Conservation (phyloP, 2,797 vertebrate species). For the Liasis olivaceus region DNA sequence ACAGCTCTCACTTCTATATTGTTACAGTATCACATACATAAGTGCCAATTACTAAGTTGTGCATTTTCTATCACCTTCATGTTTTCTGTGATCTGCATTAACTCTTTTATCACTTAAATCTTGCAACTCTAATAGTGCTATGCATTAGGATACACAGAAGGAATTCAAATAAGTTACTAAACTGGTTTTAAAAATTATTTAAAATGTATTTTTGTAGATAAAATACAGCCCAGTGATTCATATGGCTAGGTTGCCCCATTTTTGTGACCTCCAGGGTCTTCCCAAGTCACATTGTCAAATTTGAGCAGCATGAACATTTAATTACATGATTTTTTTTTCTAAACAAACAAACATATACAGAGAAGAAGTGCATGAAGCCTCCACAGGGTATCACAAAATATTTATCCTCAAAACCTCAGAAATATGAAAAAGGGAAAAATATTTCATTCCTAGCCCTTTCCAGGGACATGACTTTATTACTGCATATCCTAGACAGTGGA, state of each 20-base stretch:
- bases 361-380: not conserved
- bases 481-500: too few relatives aligned
- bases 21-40: not conserved
- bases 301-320: not conserved
- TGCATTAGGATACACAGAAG: not conserved
- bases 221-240: not conserved
- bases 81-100: not conserved
- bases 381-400: not conserved
- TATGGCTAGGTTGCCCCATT: not conserved
- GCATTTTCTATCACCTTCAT: not conserved
- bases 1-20: not conserved
- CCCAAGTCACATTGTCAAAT: not conserved
- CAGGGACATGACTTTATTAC: not conserved
- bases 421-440: not conserved
- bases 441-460: not conserved
- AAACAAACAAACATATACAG: not conserved
- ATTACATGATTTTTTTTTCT: not conserved
- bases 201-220: not conserved
- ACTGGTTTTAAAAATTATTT: not conserved
- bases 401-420: not conserved
- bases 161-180: not conserved
- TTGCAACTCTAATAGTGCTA: not conserved
- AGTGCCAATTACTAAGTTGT: not conserved
- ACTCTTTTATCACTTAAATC: not conserved
- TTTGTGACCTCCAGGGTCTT: not conserved